These are phyloP conservation scores for Lucinisca nassula DNA, from an alignment of 2,888 invertebrate species.

Conservation along the genomic window DNA sequence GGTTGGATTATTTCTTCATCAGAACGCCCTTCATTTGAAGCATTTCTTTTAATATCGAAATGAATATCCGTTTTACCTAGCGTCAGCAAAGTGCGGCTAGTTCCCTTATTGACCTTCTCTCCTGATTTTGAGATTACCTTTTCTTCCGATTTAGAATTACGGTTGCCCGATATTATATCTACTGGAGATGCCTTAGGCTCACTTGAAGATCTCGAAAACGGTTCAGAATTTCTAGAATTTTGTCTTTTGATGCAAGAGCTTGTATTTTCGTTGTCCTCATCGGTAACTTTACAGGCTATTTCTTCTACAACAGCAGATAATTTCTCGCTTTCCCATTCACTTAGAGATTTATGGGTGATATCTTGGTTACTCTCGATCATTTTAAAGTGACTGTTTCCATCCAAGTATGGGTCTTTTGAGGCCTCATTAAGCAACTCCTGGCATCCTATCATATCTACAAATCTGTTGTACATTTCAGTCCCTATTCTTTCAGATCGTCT, in stretches of 20 bases:
- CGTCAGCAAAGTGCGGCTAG: background rate
- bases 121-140: background rate
- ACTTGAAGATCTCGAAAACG: background rate
- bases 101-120: background rate
- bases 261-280: background rate
- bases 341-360: conserved; percentile 48
- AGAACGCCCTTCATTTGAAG: no score
- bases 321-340: conserved; percentile 41
- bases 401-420: conserved; percentile 3
- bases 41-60: background rate
- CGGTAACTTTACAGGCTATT: background rate
- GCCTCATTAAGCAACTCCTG: background rate
- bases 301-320: background rate
- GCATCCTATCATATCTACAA: background rate
- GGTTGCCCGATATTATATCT: background rate
- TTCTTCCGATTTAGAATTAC: background rate
- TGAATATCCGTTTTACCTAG: background rate
- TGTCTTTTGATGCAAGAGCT: background rate
- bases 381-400: conserved; percentile 6
- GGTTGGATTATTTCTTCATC: no score
- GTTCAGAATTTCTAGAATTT: background rate
- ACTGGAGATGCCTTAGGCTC: background rate
- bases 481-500: background rate
- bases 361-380: conserved; percentile 50
- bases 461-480: background rate